Percentiles rank a stretch among this genome's conserved stretches.
Evolutionary conservation across 2,113 vertebrate genomes (phyloP).

Genomic region (Triplophysa rosa): DNA sequence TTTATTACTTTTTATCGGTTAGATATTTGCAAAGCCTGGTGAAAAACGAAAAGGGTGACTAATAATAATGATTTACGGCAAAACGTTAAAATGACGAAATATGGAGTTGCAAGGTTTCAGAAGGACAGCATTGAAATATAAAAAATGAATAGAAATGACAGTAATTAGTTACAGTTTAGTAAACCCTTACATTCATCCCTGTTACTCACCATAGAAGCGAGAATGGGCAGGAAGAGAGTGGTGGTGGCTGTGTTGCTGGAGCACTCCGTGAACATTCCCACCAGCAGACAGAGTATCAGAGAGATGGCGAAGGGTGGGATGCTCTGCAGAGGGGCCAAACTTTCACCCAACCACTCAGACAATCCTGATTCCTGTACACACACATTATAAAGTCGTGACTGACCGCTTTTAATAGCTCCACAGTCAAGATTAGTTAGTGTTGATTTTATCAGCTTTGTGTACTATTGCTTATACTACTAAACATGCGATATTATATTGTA

Average conservation of each 20-base stretch:
- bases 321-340: constrained; percentile 76
- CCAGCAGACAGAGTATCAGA: constrained; percentile 76
- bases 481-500: neutral
- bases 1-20: too few species aligned
- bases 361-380: constrained; percentile 78
- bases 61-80: too few species aligned
- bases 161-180: too few species aligned
- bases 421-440: neutral
- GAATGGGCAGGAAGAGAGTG: constrained; percentile 88
- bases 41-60: too few species aligned
- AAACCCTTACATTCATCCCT: too few species aligned
- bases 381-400: neutral
- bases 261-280: constrained; percentile 88
- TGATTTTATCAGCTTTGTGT: too few species aligned
- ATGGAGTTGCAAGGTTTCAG: too few species aligned
- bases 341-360: constrained; percentile 80
- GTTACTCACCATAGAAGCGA: constrained; percentile 87
- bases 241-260: constrained; percentile 93
- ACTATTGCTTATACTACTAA: too few species aligned
- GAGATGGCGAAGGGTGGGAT: constrained; percentile 77
- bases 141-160: too few species aligned
- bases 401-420: neutral
- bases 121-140: too few species aligned
- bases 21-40: too few species aligned
- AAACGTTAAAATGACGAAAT: too few species aligned